Evolutionary conservation across 2,113 vertebrate genomes (phyloP).

Genomic region (Sander lucioperca): DNA sequence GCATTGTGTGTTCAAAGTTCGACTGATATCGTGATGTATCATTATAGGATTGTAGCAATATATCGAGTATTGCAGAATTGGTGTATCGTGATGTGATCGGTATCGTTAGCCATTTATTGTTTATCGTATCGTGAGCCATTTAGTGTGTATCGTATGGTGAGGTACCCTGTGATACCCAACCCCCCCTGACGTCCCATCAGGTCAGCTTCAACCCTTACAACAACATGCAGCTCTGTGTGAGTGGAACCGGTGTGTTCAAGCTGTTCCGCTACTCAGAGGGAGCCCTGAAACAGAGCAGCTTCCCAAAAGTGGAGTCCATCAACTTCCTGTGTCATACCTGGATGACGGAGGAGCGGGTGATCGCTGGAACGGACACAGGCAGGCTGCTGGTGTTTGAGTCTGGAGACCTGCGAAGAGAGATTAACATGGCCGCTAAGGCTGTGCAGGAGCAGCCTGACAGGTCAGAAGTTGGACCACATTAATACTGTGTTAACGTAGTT

Average conservation of each 20-base stretch:
- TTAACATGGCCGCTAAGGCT: conserved; percentile 45
- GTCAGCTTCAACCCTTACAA: conserved; percentile 94
- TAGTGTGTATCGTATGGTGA: no score
- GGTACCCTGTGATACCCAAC: no score
- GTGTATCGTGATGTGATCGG: no score
- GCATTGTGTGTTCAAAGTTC: no score
- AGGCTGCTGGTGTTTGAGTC: conserved; percentile 89
- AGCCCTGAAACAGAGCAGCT: conserved; percentile 88
- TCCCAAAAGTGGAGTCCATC: conserved; percentile 85
- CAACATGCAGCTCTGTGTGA: conserved; percentile 90
- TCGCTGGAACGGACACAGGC: conserved; percentile 91
- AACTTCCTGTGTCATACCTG: conserved; percentile 92
- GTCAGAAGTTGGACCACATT: conserved; percentile 40
- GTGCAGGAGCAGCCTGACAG: conserved; percentile 57
- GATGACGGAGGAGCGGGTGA: conserved; percentile 85
- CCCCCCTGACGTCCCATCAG: conserved; percentile 71
- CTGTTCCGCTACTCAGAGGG: conserved; percentile 89
- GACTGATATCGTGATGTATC: no score
- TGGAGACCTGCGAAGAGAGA: conserved; percentile 89
- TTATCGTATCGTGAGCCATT: no score
- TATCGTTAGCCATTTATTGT: no score
- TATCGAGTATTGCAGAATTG: no score
- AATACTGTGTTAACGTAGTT: neutral
- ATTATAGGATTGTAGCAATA: no score
- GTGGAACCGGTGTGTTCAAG: conserved; percentile 90